Evolutionary conservation across 2,888 invertebrate genomes (phyloP).

Genomic region (Fragum sueziense): DNA sequence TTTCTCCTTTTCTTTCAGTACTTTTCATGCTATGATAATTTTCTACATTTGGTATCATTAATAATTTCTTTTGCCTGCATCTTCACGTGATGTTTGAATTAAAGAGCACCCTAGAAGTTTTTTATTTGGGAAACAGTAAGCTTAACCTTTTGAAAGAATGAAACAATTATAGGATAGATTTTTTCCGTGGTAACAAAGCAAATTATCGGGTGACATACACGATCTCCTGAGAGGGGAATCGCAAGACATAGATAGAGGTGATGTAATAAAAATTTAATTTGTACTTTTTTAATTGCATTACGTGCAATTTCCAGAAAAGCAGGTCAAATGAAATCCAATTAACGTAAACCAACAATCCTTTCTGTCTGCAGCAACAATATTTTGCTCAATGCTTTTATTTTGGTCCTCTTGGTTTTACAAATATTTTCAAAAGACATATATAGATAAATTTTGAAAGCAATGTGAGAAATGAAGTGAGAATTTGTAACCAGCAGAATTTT

Average conservation of each 20-base stretch:
- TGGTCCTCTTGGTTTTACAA: not conserved
- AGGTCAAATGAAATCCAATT: constrained; percentile 24
- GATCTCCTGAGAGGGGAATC: constrained; percentile 1
- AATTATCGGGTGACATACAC: not conserved
- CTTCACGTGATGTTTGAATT: no score
- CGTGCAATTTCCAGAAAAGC: constrained; percentile 4
- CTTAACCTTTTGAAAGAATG: no score
- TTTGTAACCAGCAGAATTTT: not conserved
- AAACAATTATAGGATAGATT: no score
- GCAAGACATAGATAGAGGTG: constrained; percentile 21
- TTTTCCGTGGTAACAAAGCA: no score
- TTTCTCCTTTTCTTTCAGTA: no score
- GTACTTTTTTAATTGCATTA: constrained; percentile 23
- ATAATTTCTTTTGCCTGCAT: no score
- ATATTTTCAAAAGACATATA: not conserved
- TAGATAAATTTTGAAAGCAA: not conserved
- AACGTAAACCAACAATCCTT: constrained; percentile 3
- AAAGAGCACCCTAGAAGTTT: no score
- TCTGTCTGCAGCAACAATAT: not conserved
- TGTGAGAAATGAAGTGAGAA: not conserved
- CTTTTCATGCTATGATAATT: no score
- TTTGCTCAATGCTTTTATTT: not conserved
- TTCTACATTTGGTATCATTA: no score
- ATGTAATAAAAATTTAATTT: constrained; percentile 16
- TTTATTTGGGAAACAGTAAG: no score